These are phyloP conservation scores for Perithous albicinctus DNA, from an alignment of 2,888 invertebrate species.

Conservation along the genomic window DNA sequence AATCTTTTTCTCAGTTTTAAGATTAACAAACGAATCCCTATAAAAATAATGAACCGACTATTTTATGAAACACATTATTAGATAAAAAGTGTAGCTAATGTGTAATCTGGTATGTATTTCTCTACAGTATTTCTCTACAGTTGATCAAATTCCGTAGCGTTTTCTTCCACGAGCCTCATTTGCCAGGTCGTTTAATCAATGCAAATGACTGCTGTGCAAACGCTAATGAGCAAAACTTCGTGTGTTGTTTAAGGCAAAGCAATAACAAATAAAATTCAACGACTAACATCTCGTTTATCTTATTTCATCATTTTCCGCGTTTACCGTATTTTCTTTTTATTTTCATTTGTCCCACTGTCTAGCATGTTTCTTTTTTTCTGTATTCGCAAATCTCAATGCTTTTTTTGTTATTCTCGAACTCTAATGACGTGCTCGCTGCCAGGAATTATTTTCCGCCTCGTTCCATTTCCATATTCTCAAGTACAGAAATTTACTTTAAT, in stretches of 20 bases:
- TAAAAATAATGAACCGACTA: not conserved
- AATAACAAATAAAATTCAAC: not conserved
- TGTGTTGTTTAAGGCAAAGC: not conserved
- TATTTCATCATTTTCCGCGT: not conserved
- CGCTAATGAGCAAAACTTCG: slow-evolving; percentile 12
- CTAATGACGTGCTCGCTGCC: slow-evolving; percentile 13
- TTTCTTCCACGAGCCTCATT: not conserved
- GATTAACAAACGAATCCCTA: no score
- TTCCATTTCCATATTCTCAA: not conserved
- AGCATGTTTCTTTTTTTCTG: not conserved
- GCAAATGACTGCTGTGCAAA: slow-evolving; percentile 11
- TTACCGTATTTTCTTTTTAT: not conserved
- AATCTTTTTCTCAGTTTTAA: no score
- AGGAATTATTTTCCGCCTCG: slow-evolving; percentile 4
- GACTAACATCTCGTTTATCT: slow-evolving; percentile 7
- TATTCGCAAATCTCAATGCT: not conserved
- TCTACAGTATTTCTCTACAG: not conserved
- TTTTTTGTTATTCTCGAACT: slow-evolving; percentile 11
- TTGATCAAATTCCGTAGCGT: not conserved
- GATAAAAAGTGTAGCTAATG: not conserved
- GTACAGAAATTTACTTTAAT: not conserved
- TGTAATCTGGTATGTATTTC: not conserved
- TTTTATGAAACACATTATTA: not conserved
- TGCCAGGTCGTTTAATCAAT: slow-evolving; percentile 16
- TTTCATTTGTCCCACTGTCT: not conserved